Evolutionary conservation across 2,113 vertebrate genomes (phyloP), one percentile per base, ranked within the genome.

Genomic region (Turdus rufiventris): DNA sequence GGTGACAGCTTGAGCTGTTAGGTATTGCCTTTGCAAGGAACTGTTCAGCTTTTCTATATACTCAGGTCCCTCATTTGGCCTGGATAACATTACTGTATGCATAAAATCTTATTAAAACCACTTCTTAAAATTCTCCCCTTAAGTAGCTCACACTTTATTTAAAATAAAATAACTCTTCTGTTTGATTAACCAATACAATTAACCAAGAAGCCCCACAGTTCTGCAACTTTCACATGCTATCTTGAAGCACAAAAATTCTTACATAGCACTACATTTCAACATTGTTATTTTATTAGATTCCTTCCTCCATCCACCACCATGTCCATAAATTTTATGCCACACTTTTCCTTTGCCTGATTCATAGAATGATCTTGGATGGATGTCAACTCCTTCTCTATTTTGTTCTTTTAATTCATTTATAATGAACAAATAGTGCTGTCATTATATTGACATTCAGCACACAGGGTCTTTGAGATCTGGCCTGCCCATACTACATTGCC

Each of bases 381-480:
- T 80, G 47, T 10, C 28, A 36, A 2, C 6, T 50, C 12, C 23
- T 89, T 70, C 40, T 50, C 8, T 48, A 62, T 16, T 84, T 85
- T 18, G 8, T 5, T 70, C 2, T 72, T 74, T 75, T 45, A 87
- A 50, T 71, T 73, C 42, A 45, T 14, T 58, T 60, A 8, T 29
- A 42, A n/a, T 36, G 5, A 65, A 43, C 10, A 73, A 65, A 48
- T 26, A 43, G 17, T 8, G 8, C 38, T 84, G 14, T 47, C 4
- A 10, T 54, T 0, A 0, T 29, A 24, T 4, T 43, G 36, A 28
- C 7, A 9, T 38, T 74, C 19, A 91, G 31, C 18, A 47, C 20
- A 36, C 3, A 26, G 10, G 8, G 38, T 24, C 23, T 93, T 72
- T 56, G 24, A 72, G 31, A 42, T 28, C n/a, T 72, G n/a, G 5